Evolutionary conservation across 2,888 invertebrate genomes (phyloP).

Genomic region (Hypolimnas misippus): DNA sequence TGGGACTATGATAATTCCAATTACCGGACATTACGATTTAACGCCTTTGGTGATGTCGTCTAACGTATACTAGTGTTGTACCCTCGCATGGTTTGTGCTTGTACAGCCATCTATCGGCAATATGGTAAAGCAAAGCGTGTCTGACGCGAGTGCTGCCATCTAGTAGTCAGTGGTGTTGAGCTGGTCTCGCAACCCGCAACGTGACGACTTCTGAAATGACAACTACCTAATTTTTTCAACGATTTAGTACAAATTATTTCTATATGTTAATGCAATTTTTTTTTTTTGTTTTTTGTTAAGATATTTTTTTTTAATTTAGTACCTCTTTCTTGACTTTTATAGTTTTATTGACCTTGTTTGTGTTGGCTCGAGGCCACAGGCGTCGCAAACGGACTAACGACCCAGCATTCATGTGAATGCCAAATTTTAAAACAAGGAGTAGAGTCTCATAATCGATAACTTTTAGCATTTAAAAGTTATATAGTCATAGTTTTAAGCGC

Average conservation of each 20-base stretch:
- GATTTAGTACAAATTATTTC: slow-evolving; percentile 61
- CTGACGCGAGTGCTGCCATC: slow-evolving; percentile 10
- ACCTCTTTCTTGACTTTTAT: slow-evolving; percentile 34
- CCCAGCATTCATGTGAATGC: slow-evolving; percentile 15
- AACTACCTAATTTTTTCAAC: slow-evolving; percentile 42
- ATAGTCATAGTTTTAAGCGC: slow-evolving; percentile 62
- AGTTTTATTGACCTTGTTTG: slow-evolving; percentile 17
- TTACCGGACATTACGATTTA: not conserved
- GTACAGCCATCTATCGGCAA: slow-evolving; percentile 11
- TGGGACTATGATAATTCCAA: not conserved
- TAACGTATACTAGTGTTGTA: not conserved
- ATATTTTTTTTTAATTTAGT: slow-evolving; percentile 31
- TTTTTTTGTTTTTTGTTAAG: slow-evolving; percentile 29
- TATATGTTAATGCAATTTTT: slow-evolving; percentile 40
- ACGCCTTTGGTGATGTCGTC: not conserved
- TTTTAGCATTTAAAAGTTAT: slow-evolving; percentile 54
- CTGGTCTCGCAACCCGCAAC: slow-evolving; percentile 27
- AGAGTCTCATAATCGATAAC: slow-evolving; percentile 66
- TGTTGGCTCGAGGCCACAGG: not conserved
- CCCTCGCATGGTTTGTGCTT: not conserved
- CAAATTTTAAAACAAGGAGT: slow-evolving; percentile 45
- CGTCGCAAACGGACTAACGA: not conserved
- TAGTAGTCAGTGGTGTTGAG: slow-evolving; percentile 19
- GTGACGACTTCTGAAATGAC: slow-evolving; percentile 21
- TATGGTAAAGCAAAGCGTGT: not conserved